These are phyloP conservation scores for Callopanchax toddi DNA, from an alignment of 2,113 vertebrate genomes.

Conservation along the genomic window DNA sequence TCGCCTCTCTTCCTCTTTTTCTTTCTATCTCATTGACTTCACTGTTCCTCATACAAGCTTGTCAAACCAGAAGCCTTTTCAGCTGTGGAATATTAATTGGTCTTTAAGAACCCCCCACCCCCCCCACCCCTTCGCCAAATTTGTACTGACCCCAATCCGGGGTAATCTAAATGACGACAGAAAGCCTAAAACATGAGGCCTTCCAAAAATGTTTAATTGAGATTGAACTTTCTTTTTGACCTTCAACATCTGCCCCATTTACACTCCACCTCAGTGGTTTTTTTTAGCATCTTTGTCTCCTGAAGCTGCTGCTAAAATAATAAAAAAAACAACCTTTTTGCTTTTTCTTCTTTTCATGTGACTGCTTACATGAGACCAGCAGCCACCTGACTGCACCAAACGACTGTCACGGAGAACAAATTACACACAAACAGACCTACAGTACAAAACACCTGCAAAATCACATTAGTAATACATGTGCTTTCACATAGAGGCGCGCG, in stretches of 20 bases:
- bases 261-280: not conserved
- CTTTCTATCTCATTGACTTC: slow-evolving; percentile 32
- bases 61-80: slow-evolving; percentile 39
- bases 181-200: not conserved
- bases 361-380: slow-evolving; percentile 48
- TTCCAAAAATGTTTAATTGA: slow-evolving; percentile 12
- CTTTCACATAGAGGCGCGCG: not conserved
- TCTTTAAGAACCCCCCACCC: slow-evolving; percentile 10
- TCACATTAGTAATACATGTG: not conserved
- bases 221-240: slow-evolving; percentile 25
- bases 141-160: slow-evolving; percentile 26
- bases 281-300: not conserved
- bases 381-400: slow-evolving; percentile 47
- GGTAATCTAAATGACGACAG: not conserved
- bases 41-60: slow-evolving; percentile 20
- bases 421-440: slow-evolving; percentile 20
- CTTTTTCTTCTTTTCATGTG: slow-evolving; percentile 35
- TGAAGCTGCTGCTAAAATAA: slow-evolving; percentile 3
- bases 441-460: not conserved
- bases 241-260: slow-evolving; percentile 11
- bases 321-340: slow-evolving; percentile 8
- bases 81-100: slow-evolving; percentile 54
- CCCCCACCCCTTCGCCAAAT: not conserved
- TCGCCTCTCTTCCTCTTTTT: slow-evolving; percentile 12
- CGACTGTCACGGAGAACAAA: slow-evolving; percentile 55